phyloP scores from a whole-genome alignment of 2,797 vertebrate species.

The Esox masquinongy region DNA sequence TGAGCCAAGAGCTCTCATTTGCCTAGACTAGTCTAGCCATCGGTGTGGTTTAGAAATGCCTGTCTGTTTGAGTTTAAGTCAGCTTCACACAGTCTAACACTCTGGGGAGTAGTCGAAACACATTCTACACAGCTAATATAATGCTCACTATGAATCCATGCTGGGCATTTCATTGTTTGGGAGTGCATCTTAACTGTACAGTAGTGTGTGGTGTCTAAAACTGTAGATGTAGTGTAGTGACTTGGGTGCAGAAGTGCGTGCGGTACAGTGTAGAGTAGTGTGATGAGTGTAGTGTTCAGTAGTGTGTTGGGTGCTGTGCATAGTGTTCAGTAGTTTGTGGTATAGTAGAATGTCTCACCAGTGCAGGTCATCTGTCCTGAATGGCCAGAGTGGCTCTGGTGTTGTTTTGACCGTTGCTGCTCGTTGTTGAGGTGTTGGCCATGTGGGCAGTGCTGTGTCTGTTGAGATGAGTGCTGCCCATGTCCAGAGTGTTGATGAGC shows the following conservation, averaged over 20 bases:
- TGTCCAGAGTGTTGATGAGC: slow-evolving; percentile 64
- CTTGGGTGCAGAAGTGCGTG: too few species aligned
- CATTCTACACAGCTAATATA: background rate
- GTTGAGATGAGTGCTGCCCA: slow-evolving; percentile 65
- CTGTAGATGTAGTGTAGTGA: too few species aligned
- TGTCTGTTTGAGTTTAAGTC: background rate
- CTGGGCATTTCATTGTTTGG: background rate
- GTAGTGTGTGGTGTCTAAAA: background rate
- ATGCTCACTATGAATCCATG: background rate
- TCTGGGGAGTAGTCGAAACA: background rate
- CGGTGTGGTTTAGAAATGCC: background rate
- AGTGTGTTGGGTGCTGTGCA: too few species aligned
- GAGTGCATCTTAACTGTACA: background rate
- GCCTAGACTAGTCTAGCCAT: slow-evolving; percentile 42
- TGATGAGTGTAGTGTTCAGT: too few species aligned
- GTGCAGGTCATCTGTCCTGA: slow-evolving; percentile 72
- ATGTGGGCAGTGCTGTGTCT: slow-evolving; percentile 62
- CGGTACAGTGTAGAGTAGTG: too few species aligned
- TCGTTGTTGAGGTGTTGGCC: slow-evolving; percentile 68
- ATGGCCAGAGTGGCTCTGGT: slow-evolving; percentile 72
- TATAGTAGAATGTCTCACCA: slow-evolving; percentile 67
- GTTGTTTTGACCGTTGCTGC: slow-evolving; percentile 74
- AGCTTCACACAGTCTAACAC: background rate
- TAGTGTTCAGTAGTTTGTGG: background rate
- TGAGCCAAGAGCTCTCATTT: slow-evolving; percentile 40